phyloP scores from a whole-genome alignment of 2,888 invertebrate genomes.

The Hypselothyrea guttata region DNA sequence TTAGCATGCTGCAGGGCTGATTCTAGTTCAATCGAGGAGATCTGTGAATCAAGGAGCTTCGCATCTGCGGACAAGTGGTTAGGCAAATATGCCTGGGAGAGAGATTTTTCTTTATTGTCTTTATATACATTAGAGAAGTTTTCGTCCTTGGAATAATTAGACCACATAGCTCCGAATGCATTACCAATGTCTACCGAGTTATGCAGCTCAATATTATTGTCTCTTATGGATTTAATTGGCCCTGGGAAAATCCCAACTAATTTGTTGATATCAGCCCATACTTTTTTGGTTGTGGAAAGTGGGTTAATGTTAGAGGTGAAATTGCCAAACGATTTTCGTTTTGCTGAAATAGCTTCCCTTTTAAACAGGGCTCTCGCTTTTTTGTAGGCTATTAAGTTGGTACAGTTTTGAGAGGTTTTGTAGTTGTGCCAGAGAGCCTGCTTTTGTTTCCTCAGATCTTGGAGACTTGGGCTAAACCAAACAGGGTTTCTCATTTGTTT shows the following conservation, averaged over 20 bases:
- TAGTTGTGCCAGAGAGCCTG: slow-evolving; percentile 23
- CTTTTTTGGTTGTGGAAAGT: too few species aligned
- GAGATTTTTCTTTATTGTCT: slow-evolving; percentile 8
- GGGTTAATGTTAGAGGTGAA: too few species aligned
- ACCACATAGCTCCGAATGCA: slow-evolving; percentile 5
- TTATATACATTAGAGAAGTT: slow-evolving; percentile 12
- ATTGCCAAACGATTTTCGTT: too few species aligned
- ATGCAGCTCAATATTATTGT: not conserved
- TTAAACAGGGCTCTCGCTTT: slow-evolving; percentile 11
- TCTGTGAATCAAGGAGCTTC: not conserved
- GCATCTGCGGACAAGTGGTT: not conserved
- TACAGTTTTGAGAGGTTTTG: slow-evolving; percentile 6
- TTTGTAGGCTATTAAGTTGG: slow-evolving; percentile 12
- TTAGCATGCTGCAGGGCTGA: slow-evolving; percentile 4
- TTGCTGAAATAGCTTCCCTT: slow-evolving; percentile 1
- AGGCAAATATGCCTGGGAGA: slow-evolving; percentile 5
- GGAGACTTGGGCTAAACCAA: slow-evolving; percentile 13
- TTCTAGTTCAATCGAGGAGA: slow-evolving; percentile 1
- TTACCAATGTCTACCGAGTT: not conserved
- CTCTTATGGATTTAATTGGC: slow-evolving; percentile 6
- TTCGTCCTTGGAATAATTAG: slow-evolving; percentile 7
- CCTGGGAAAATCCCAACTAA: slow-evolving; percentile 5
- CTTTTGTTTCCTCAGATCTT: slow-evolving; percentile 20
- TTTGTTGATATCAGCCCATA: slow-evolving; percentile 16
- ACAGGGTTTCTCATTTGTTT: slow-evolving; percentile 2